Evolutionary conservation across 2,888 invertebrate genomes (phyloP).

Genomic region (Eustalomyia histrio): DNA sequence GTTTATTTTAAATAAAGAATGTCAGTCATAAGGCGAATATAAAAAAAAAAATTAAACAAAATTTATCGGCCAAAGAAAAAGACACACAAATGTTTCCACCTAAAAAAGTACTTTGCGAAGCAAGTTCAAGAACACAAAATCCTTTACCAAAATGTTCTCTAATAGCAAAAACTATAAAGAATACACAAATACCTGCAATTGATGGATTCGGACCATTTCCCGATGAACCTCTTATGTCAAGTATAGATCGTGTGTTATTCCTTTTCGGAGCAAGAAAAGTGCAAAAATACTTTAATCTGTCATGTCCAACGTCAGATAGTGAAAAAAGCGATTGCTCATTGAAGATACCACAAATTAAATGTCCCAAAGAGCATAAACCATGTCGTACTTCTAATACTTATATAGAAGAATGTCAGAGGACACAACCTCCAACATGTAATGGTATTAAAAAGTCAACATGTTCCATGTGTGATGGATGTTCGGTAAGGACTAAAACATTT

Average conservation of each 20-base stretch:
- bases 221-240: conserved; percentile 72
- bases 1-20: no score
- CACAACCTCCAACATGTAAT: conserved; percentile 26
- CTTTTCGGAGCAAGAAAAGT: conserved; percentile 67
- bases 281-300: conserved; percentile 46
- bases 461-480: conserved; percentile 23
- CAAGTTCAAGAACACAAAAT: neutral
- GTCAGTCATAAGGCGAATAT: no score
- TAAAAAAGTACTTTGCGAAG: neutral
- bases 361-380: conserved; percentile 33
- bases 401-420: neutral
- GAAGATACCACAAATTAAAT: conserved; percentile 21
- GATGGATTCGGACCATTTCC: conserved; percentile 72
- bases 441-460: conserved; percentile 39
- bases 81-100: neutral
- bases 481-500: conserved; percentile 8
- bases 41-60: no score
- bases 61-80: no score
- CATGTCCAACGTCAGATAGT: neutral
- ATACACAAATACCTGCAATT: conserved; percentile 45
- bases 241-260: conserved; percentile 71
- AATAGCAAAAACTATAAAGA: conserved; percentile 57
- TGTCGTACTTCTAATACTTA: conserved; percentile 27
- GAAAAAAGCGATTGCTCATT: conserved; percentile 49
- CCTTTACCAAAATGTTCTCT: conserved; percentile 40